These are phyloP conservation scores for Aphrocallistes beatrix DNA, from an alignment of 37 sponge, comb jelly and placozoan genomes.

Conservation along the genomic window DNA sequence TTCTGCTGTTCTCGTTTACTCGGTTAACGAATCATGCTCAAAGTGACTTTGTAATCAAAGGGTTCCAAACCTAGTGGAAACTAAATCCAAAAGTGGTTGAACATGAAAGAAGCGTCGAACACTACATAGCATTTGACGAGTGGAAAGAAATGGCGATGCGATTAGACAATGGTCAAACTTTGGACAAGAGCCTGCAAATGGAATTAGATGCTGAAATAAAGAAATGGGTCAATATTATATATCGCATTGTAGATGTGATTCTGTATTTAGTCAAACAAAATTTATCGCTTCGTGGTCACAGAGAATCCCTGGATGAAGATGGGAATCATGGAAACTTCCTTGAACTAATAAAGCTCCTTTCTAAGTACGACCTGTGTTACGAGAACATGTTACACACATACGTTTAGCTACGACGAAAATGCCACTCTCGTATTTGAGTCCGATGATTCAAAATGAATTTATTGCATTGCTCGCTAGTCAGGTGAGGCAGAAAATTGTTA, in stretches of 20 bases:
- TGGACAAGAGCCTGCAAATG: not conserved
- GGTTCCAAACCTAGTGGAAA: conserved; percentile 12
- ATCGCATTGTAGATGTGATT: not conserved
- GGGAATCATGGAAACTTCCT: not conserved
- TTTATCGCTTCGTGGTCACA: not conserved
- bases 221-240: not conserved
- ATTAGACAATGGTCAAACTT: not conserved
- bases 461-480: not conserved
- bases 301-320: not conserved
- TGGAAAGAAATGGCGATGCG: not conserved
- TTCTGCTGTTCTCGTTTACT: not conserved
- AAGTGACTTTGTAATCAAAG: conserved; percentile 8
- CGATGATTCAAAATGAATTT: not conserved
- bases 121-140: not conserved
- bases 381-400: not conserved
- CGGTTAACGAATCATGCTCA: not conserved
- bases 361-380: not conserved
- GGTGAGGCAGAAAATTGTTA: not conserved
- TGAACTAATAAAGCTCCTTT: not conserved
- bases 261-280: not conserved
- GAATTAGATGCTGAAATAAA: not conserved
- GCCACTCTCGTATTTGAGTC: not conserved
- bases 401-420: not conserved
- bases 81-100: not conserved
- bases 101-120: not conserved